Percentiles rank a stretch among this genome's conserved stretches.
Evolutionary conservation across 2,888 invertebrate genomes (phyloP).

Genomic region (Griposia aprilina): DNA sequence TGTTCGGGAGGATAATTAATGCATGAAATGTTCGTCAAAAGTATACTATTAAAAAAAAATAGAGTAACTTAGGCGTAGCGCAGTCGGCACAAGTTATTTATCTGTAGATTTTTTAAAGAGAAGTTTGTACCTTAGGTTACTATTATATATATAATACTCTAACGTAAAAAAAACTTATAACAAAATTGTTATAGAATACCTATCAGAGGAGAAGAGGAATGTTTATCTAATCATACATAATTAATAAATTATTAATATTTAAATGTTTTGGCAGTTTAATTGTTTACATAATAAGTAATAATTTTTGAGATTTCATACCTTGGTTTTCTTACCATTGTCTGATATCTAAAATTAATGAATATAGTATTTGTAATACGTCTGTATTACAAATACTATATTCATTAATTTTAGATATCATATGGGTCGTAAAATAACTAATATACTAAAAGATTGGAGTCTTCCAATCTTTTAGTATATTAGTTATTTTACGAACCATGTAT

Average conservation of each 20-base stretch:
- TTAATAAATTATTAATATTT: slow-evolving; percentile 1
- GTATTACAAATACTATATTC: no score
- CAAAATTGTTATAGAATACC: background rate
- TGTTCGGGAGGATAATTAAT: slow-evolving; percentile 9
- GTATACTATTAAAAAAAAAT: background rate
- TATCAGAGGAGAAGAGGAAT: background rate
- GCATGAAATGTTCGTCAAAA: background rate
- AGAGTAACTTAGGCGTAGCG: background rate
- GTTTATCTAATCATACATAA: background rate
- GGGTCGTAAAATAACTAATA: no score
- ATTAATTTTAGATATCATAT: no score
- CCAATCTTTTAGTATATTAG: slow-evolving; percentile 10
- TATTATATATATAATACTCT: background rate
- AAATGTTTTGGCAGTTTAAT: slow-evolving; percentile 17
- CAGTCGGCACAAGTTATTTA: background rate
- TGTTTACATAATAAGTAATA: slow-evolving; percentile 6
- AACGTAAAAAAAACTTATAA: background rate
- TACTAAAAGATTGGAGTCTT: no score
- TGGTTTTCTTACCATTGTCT: slow-evolving; percentile 7
- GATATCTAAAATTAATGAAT: slow-evolving; percentile 1
- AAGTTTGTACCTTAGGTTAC: background rate
- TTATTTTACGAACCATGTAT: slow-evolving; percentile 33
- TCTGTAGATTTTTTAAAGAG: background rate
- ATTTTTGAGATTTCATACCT: slow-evolving; percentile 35
- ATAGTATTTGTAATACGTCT: background rate